Evolutionary conservation across 2,113 vertebrate genomes (phyloP), one percentile per base, ranked within the genome.

Genomic region (Chelonoidis abingdonii): DNA sequence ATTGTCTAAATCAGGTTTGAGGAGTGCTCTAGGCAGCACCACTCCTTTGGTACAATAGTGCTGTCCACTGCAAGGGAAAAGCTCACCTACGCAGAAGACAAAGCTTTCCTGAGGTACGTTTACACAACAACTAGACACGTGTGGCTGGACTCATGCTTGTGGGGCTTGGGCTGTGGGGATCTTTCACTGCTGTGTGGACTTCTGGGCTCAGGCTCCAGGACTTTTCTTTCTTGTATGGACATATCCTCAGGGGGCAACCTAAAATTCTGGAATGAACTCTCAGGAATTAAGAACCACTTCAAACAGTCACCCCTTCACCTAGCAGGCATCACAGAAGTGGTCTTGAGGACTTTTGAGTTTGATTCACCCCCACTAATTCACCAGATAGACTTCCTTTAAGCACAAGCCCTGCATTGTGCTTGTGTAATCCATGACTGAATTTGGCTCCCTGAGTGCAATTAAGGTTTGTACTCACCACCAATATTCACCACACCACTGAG

Each of bases 351-450:
- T 57, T 57, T 12, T 57, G 69, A 10, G 8, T 53, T 82, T 19
- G 69, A 38, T 25, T 3, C 31, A 47, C n/a, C 80, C 86, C 19
- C 80, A 22, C 0, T 0, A 53, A 47, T 47, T 47, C 21, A 89
- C 90, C 57, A 19, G 86, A 27, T 3, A 80, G 12, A 84, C 86
- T 80, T 86, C 44, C 59, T 94, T 49, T 93, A 92, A 72, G 8
- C 12, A 69, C 1, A 1, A 88, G 80, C 72, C 57, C 10, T 82
- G 9, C 6, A 69, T 76, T 57, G 56, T 57, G 56, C 24, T 57
- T 27, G 25, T 57, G 56, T 57, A 57, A 27, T 25, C 27, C 56
- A 59, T 89, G 92, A 49, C 50, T 52, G 54, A 86, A 44, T 79
- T 86, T 52, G 72, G n/a, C 17, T 31, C 27, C 2, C 0, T 44